Percentiles rank a stretch among this genome's conserved stretches.
phyloP scores from a whole-genome alignment of 2,113 vertebrate genomes.

The Equus quagga region DNA sequence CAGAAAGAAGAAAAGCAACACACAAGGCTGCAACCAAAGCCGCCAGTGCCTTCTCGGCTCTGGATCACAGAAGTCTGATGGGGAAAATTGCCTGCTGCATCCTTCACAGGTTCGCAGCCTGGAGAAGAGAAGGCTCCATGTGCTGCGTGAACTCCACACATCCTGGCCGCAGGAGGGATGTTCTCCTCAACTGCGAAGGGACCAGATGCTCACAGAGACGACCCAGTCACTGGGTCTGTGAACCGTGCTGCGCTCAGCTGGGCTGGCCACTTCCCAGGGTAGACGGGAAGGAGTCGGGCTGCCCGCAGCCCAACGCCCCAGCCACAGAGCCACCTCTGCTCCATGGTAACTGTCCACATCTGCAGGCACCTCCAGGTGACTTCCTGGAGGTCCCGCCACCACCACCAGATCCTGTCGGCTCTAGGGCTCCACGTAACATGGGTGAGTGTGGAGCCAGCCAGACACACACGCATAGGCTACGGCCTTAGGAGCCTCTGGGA shows the following conservation, averaged over 20 bases:
- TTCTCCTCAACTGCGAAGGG: neutral
- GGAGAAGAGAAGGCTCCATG: neutral
- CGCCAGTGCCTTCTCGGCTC: neutral
- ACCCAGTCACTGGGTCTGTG: neutral
- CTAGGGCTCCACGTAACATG: conserved; percentile 14
- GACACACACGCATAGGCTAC: neutral
- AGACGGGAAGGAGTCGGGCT: neutral
- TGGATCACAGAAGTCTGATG: neutral
- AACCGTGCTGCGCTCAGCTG: neutral
- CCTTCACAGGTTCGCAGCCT: neutral
- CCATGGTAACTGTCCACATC: conserved; percentile 83
- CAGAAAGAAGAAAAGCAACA: neutral
- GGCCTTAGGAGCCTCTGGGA: neutral
- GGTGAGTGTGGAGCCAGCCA: neutral
- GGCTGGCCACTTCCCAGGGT: neutral
- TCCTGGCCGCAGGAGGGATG: too few relatives aligned
- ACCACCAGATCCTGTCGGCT: conserved; percentile 55
- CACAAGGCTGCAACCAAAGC: neutral
- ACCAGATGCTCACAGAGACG: neutral
- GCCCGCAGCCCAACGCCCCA: neutral
- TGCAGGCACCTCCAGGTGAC: neutral
- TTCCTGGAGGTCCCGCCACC: conserved; percentile 66
- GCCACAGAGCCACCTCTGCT: conserved; percentile 85
- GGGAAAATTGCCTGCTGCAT: accelerated
- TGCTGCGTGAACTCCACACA: neutral